Conservation (phyloP, 2,113 vertebrate species). For the Rhabdornis inornatus region DNA sequence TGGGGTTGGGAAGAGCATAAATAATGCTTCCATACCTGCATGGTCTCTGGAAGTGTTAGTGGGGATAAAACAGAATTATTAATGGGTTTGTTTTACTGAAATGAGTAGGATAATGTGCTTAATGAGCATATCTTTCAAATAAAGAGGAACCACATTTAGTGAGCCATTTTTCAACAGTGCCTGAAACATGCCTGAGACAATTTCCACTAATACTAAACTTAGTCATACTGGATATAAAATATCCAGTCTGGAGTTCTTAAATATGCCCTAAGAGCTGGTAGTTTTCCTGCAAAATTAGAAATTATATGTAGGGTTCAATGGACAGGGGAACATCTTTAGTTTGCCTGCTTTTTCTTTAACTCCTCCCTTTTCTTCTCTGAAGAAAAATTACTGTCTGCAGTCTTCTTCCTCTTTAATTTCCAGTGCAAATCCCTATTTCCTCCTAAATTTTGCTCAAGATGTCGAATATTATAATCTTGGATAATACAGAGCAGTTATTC, state of each 20-base stretch:
- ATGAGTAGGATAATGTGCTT: not conserved
- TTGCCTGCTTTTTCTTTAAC: not conserved
- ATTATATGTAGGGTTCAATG: not conserved
- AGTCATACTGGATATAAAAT: not conserved
- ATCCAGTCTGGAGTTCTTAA: not conserved
- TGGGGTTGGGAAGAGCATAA: not conserved
- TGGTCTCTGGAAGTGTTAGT: not conserved
- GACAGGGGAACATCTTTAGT: not conserved
- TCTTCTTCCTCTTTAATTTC: not conserved
- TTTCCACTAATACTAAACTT: not conserved
- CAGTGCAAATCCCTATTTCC: not conserved
- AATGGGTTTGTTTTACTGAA: conserved; percentile 13
- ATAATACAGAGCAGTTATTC: not conserved
- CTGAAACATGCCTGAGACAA: not conserved
- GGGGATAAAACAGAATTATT: not conserved
- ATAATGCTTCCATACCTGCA: not conserved
- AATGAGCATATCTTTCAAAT: not conserved
- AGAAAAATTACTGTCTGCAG: not conserved
- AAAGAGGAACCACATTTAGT: not conserved
- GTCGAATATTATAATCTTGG: not conserved
- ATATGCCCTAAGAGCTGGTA: not conserved
- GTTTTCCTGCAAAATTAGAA: not conserved
- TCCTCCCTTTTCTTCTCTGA: not conserved
- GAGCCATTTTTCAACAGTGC: not conserved
- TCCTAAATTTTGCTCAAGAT: not conserved